Percentiles rank a stretch among this genome's conserved stretches.
Evolutionary conservation across 1,140 invertebrate genomes (phyloP).

Genomic region (Dendroctonus valens): DNA sequence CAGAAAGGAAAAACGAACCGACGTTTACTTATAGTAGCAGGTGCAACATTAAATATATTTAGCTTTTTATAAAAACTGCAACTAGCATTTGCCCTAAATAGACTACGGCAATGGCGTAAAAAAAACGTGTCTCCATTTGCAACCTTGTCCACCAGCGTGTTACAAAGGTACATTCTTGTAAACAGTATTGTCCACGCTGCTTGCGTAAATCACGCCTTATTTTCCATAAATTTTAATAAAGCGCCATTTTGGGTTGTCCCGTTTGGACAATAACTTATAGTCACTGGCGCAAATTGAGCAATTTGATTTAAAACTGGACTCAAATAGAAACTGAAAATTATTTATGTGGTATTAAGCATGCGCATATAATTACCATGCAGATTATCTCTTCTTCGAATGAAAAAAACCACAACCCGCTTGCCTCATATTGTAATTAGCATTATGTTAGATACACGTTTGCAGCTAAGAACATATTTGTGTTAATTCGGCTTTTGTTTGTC

Average conservation of each 20-base stretch:
- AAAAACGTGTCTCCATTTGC: no score
- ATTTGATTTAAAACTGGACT: conserved; percentile 22
- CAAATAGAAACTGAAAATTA: conserved; percentile 11
- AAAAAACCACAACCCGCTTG: conserved; percentile 13
- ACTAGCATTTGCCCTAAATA: no score
- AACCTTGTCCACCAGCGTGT: no score
- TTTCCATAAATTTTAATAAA: conserved; percentile 15
- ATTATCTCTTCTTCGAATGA: conserved; percentile 18
- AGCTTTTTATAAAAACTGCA: no score
- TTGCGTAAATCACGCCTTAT: conserved; percentile 12
- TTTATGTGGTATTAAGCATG: conserved; percentile 23
- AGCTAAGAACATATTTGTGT: conserved; percentile 6
- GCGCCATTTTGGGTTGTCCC: conserved; percentile 2
- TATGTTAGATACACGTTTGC: conserved; percentile 3
- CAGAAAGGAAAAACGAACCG: no score
- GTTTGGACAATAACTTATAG: conserved; percentile 11
- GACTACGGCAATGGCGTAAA: no score
- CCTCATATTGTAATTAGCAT: conserved; percentile 23
- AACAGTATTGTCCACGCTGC: neutral
- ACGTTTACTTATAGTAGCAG: no score
- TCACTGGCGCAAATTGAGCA: neutral
- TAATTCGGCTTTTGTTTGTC: conserved; percentile 14
- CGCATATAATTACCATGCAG: conserved; percentile 23
- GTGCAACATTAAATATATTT: no score
- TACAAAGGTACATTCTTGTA: no score